phyloP scores from a whole-genome alignment of 2,888 invertebrate genomes.

The Azorinus chamasolen region DNA sequence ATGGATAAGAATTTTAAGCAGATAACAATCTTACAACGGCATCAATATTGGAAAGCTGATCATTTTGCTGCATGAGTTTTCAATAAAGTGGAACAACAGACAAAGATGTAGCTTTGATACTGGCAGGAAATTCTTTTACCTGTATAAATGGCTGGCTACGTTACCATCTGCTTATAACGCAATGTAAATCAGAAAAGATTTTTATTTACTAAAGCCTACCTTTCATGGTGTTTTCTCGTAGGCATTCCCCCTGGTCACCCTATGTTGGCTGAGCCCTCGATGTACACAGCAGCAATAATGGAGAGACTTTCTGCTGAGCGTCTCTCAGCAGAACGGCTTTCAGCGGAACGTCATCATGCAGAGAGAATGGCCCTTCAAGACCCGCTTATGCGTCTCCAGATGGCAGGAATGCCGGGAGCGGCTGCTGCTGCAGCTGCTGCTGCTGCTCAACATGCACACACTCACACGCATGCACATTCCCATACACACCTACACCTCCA shows the following conservation, averaged over 20 bases:
- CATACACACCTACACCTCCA: conserved; percentile 95
- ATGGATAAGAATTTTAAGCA: no score
- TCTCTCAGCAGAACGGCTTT: conserved; percentile 89
- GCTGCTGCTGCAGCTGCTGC: conserved; percentile 70
- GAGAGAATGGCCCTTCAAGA: conserved; percentile 90
- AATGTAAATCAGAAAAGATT: no score
- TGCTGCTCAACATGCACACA: conserved; percentile 64
- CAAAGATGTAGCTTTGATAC: no score
- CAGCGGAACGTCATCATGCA: conserved; percentile 73
- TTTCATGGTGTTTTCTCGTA: conserved; percentile 70
- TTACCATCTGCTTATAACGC: no score
- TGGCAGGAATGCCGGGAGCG: conserved; percentile 91
- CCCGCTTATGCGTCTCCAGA: conserved; percentile 96
- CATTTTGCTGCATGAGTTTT: no score
- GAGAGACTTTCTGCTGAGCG: conserved; percentile 88
- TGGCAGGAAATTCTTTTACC: no score
- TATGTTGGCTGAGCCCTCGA: conserved; percentile 53
- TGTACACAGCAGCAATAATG: conserved; percentile 86
- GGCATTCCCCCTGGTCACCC: conserved; percentile 68
- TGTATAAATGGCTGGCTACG: no score
- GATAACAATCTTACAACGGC: no score
- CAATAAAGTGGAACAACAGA: no score
- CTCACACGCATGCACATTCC: conserved; percentile 96
- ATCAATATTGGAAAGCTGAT: no score
- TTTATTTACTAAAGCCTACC: background rate